Evolutionary conservation across 2,113 vertebrate genomes (phyloP).

Genomic region (Zosterops borbonicus): DNA sequence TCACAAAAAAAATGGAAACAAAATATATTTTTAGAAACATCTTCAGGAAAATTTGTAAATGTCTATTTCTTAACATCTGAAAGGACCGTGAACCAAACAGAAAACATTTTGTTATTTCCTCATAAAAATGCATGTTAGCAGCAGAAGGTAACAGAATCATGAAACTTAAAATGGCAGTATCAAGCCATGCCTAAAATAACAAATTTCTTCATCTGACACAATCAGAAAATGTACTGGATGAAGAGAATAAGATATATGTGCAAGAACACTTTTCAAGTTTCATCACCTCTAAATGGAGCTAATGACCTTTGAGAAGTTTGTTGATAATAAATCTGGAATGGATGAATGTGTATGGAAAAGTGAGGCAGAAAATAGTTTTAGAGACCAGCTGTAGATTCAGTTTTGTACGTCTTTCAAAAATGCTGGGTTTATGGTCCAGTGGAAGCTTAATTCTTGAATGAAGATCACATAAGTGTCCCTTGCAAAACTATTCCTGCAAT

Average conservation of each 20-base stretch:
- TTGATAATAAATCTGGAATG: background rate
- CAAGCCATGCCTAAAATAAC: background rate
- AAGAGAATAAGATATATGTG: background rate
- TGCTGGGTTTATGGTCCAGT: background rate
- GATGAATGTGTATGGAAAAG: background rate
- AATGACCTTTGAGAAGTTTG: background rate
- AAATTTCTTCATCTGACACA: background rate
- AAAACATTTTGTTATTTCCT: background rate
- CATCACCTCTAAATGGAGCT: background rate
- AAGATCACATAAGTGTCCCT: background rate
- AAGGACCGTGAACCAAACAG: background rate
- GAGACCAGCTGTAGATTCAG: background rate
- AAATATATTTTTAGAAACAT: background rate
- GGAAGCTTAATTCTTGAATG: background rate
- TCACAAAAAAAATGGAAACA: background rate
- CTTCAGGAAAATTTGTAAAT: background rate
- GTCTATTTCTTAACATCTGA: background rate
- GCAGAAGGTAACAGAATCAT: background rate
- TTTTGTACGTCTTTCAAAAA: background rate
- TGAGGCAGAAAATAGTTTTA: background rate
- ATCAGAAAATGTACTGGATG: background rate
- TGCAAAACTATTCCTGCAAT: background rate
- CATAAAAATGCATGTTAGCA: background rate
- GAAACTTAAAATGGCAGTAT: background rate
- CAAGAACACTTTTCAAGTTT: background rate